Base-by-base conservation (phyloP, 2,888 invertebrate species). In the Metalampra italica region DNA sequence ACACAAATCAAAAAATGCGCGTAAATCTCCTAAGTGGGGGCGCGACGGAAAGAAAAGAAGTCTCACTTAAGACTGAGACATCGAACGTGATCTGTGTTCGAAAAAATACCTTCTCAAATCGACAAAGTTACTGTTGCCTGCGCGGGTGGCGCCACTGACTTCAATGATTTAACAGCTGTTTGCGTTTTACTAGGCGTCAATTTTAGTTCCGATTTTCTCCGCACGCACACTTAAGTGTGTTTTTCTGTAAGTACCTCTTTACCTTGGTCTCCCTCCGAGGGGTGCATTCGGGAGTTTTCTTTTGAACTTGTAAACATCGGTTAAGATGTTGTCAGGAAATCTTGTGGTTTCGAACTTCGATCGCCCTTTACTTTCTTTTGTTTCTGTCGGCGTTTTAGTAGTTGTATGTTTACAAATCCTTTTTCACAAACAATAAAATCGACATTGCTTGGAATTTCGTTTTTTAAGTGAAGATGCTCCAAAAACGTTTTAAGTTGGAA, bases 71-170 rank as follows among this genome's bases (percentile, higher is more conserved):
- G 72, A 63, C 53, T 51, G 59, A 50, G 75, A 71, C 75, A 74
- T 75, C 74, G 82, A 75, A 89, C 89, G 89, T 89, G 89, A 89
- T 89, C 89, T 75, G 88, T 82, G 84, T 88, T 81, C 78, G 75
- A 83, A 75, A 86, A 85, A 87, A 84, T 76, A 73, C 69, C 70
- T 75, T 75, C n/a, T 36, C n/a, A 15, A 40, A 40, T 9, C 15
- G 40, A 40, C 40, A 14, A 4, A 15, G 14, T 40, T 40, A 40
- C 8, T 9, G 9, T 40, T 40, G 15, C 40, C 9, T 3, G 13
- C 11, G 8, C 7, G 9, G 15, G 15, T 1, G 15, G 40, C 40
- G 40, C 40, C 15, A 15, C 40, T 22, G 40, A 5, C 2, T 11
- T 5, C 9, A 9, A 3, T 3, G 22, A 22, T 22, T 5, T 3